A percentile compares a stretch with the other conserved stretches of the same genome.
Conservation (phyloP, 2,113 vertebrate species). For the Strix aluco region DNA sequence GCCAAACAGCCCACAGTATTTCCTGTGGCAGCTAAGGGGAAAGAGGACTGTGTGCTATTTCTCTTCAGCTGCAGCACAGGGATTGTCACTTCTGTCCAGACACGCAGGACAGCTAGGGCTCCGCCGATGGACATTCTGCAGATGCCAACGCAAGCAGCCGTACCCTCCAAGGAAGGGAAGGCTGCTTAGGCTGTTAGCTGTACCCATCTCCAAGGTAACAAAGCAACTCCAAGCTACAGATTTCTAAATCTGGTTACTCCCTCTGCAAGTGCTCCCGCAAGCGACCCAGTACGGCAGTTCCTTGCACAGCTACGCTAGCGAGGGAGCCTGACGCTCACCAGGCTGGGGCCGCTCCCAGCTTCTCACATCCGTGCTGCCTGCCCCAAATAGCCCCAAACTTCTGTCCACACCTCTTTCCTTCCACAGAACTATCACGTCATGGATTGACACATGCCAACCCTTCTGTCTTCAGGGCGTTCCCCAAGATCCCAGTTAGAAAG, state of each 20-base stretch:
- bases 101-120: not conserved
- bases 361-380: not conserved
- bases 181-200: not conserved
- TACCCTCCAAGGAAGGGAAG: not conserved
- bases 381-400: not conserved
- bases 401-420: not conserved
- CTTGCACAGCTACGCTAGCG: accelerated
- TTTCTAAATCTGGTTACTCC: constrained; percentile 27
- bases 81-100: accelerated
- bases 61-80: not conserved
- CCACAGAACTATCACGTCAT: not conserved
- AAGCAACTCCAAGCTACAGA: not conserved
- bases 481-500: accelerated
- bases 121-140: accelerated
- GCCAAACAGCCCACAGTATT: not conserved
- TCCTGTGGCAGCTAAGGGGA: not conserved
- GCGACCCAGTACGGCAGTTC: accelerated
- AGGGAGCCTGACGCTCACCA: accelerated
- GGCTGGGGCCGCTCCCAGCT: not conserved
- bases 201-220: constrained; percentile 62
- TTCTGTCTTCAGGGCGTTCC: not conserved
- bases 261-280: not conserved
- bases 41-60: accelerated
- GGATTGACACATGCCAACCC: accelerated
- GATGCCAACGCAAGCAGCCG: not conserved